Evolutionary conservation across 2,113 vertebrate species (phyloP).

Genomic region (Peromyscus polionotus): DNA sequence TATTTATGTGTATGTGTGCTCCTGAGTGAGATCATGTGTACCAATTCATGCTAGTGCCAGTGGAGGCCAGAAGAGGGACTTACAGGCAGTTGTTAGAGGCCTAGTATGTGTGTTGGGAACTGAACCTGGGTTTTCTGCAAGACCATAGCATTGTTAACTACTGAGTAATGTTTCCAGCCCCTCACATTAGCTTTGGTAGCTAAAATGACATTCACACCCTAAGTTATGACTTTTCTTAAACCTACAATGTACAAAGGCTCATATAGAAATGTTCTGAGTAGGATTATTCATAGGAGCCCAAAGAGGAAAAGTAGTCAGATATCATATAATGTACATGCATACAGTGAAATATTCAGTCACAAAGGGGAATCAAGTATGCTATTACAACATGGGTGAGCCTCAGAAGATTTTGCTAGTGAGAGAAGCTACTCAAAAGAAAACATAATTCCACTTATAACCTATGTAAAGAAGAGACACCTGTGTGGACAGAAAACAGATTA

Average conservation of each 20-base stretch:
- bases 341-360: background rate
- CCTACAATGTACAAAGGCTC: background rate
- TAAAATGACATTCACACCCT: background rate
- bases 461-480: background rate
- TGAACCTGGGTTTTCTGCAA: background rate
- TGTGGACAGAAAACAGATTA: constrained; percentile 6
- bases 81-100: background rate
- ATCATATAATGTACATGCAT: background rate
- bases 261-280: background rate
- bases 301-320: background rate
- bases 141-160: background rate
- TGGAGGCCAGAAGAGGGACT: background rate
- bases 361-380: background rate
- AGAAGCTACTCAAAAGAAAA: constrained; percentile 11
- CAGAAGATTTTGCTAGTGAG: background rate
- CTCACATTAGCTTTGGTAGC: background rate
- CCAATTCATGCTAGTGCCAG: background rate
- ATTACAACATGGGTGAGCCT: background rate
- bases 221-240: constrained; percentile 30
- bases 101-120: background rate
- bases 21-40: background rate
- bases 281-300: background rate
- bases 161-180: background rate
- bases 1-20: background rate
- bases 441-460: background rate